These are phyloP conservation scores for Microvelia longipes DNA, from an alignment of 1,140 invertebrate species.

Conservation along the genomic window DNA sequence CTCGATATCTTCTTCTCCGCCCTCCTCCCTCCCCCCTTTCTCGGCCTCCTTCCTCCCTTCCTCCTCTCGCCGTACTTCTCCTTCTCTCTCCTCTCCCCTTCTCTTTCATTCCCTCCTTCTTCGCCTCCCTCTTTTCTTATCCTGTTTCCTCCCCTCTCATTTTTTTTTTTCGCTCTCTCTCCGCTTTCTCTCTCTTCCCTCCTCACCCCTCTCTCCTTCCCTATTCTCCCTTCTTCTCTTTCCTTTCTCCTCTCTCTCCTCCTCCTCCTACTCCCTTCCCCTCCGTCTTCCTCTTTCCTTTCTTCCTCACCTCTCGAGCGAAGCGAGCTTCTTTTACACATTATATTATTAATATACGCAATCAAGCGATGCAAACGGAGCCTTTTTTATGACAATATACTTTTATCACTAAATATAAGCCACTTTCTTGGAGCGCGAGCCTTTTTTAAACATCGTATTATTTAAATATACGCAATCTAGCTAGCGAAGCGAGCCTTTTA, in stretches of 20 bases:
- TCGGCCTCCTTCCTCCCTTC: background rate
- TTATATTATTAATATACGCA: too few species aligned
- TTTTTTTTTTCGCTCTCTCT: background rate
- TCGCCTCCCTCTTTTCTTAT: background rate
- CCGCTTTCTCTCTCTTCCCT: background rate
- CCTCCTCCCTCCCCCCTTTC: background rate
- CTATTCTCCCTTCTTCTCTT: background rate
- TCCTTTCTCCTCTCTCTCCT: background rate
- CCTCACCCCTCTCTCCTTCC: background rate
- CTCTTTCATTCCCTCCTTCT: background rate
- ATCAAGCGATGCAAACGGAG: too few species aligned
- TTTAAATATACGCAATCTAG: too few species aligned
- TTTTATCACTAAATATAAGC: too few species aligned
- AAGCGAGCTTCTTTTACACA: too few species aligned
- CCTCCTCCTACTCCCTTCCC: background rate
- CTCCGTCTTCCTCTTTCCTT: background rate
- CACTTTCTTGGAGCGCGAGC: too few species aligned
- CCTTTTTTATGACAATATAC: too few species aligned
- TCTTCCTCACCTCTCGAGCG: conserved; percentile 1
- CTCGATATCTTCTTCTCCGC: background rate
- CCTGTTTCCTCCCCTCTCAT: too few species aligned
- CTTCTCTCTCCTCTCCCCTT: background rate
- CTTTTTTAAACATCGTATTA: too few species aligned
- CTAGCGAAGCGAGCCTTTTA: too few species aligned
- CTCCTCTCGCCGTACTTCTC: background rate